Evolutionary conservation across 2,797 vertebrate species (phyloP).

Genomic region (Myotis myotis): DNA sequence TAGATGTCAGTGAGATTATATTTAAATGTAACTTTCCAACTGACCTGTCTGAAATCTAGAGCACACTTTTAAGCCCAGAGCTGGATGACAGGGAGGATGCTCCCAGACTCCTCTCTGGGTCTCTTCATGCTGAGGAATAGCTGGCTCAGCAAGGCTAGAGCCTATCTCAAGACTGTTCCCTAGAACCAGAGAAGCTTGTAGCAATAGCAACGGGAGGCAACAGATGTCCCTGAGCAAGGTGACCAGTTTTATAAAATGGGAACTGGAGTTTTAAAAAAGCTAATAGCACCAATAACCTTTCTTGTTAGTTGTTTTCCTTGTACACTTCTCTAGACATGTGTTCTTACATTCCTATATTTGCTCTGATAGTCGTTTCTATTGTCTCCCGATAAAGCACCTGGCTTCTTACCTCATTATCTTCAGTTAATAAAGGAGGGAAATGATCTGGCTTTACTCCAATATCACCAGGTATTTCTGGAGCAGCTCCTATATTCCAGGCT

Average conservation of each 20-base stretch:
- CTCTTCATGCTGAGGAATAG: background rate
- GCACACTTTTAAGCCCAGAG: background rate
- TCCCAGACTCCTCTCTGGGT: background rate
- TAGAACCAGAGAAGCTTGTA: background rate
- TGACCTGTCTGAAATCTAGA: background rate
- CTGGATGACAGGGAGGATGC: background rate
- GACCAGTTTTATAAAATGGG: background rate
- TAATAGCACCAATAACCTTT: background rate
- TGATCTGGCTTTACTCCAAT: background rate
- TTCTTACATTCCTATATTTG: background rate
- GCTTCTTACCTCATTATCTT: background rate
- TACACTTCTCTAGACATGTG: background rate
- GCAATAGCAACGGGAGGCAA: rapidly evolving
- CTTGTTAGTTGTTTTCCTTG: background rate
- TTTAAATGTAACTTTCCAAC: constrained; percentile 23
- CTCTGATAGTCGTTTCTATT: background rate
- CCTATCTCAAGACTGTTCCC: background rate
- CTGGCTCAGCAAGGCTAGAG: background rate
- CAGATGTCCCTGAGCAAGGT: rapidly evolving
- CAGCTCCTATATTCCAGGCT: background rate
- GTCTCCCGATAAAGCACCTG: background rate
- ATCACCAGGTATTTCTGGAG: background rate
- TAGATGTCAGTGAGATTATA: background rate
- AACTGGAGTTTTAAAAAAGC: background rate
- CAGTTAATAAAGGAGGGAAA: background rate